phyloP scores from a whole-genome alignment of 2,797 vertebrate species.

The Mormyrops attenuatus region DNA sequence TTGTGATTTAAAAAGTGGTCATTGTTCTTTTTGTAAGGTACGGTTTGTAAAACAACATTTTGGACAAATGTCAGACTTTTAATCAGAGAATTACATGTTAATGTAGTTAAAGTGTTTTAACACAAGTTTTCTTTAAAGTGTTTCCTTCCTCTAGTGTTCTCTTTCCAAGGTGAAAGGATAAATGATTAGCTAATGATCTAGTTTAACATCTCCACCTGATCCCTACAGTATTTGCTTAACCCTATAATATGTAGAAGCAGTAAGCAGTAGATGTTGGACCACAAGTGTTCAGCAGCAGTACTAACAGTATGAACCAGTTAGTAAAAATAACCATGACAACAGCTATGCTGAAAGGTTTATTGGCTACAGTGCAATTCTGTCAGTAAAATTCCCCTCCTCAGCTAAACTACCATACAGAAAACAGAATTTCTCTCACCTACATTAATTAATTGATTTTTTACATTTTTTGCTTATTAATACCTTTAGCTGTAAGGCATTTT shows the following conservation, averaged over 20 bases:
- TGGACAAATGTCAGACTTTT: constrained; percentile 33
- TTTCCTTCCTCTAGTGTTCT: not conserved
- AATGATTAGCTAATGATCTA: not conserved
- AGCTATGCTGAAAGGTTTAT: not conserved
- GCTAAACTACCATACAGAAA: not conserved
- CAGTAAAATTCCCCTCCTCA: not conserved
- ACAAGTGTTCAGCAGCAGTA: not conserved
- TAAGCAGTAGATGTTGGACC: not conserved
- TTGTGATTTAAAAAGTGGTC: constrained; percentile 43
- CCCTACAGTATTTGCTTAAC: not conserved
- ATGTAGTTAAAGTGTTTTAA: not conserved
- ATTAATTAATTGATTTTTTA: not conserved
- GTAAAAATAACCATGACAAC: not conserved
- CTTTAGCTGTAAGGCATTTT: not conserved
- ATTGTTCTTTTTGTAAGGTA: constrained; percentile 35
- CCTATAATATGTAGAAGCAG: not conserved
- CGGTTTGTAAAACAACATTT: constrained; percentile 39
- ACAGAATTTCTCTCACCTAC: not conserved
- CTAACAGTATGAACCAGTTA: not conserved
- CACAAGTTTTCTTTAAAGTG: not conserved
- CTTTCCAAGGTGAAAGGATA: not conserved
- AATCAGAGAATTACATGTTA: constrained; percentile 18
- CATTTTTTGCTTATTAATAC: not conserved
- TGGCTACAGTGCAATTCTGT: not conserved
- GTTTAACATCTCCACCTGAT: not conserved